Conservation (phyloP, 2,113 vertebrate species). For the Loxodonta africana region DNA sequence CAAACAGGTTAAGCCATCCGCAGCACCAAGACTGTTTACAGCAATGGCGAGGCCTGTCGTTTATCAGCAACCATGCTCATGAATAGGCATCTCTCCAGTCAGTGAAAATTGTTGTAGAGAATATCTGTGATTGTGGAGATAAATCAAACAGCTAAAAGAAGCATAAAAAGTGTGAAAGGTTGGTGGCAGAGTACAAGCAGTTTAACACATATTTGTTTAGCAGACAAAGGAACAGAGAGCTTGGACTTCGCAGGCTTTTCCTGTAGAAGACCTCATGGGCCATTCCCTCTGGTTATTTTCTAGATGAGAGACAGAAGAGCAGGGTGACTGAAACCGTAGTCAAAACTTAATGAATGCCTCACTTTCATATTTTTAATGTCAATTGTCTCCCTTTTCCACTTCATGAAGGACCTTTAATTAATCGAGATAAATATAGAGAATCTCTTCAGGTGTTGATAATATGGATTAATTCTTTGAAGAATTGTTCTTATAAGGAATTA, state of each 20-base stretch:
- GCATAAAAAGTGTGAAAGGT: slow-evolving; percentile 77
- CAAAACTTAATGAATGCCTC: slow-evolving; percentile 70
- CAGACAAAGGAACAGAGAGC: slow-evolving; percentile 74
- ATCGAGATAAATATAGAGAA: slow-evolving; percentile 13
- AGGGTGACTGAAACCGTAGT: not conserved
- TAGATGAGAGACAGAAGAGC: slow-evolving; percentile 54
- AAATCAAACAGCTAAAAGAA: slow-evolving; percentile 83
- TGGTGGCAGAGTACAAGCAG: slow-evolving; percentile 62
- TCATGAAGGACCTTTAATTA: slow-evolving; percentile 4
- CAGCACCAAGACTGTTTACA: slow-evolving; percentile 15
- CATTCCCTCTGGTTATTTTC: not conserved
- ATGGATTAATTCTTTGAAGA: slow-evolving; percentile 52
- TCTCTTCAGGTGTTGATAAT: slow-evolving; percentile 16
- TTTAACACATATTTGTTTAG: slow-evolving; percentile 80
- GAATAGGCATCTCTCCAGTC: slow-evolving; percentile 82
- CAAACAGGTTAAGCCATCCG: slow-evolving; percentile 67
- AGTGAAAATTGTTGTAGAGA: slow-evolving; percentile 80
- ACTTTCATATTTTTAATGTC: not conserved
- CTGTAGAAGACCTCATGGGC: slow-evolving; percentile 37
- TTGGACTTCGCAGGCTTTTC: slow-evolving; percentile 66
- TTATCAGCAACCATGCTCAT: slow-evolving; percentile 75
- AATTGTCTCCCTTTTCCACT: slow-evolving; percentile 32
- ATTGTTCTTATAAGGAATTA: slow-evolving; percentile 46
- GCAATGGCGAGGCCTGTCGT: slow-evolving; percentile 37
- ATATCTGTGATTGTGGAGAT: slow-evolving; percentile 80